Evolutionary conservation across 2,113 vertebrate species (phyloP).

Genomic region (Pipra filicauda): DNA sequence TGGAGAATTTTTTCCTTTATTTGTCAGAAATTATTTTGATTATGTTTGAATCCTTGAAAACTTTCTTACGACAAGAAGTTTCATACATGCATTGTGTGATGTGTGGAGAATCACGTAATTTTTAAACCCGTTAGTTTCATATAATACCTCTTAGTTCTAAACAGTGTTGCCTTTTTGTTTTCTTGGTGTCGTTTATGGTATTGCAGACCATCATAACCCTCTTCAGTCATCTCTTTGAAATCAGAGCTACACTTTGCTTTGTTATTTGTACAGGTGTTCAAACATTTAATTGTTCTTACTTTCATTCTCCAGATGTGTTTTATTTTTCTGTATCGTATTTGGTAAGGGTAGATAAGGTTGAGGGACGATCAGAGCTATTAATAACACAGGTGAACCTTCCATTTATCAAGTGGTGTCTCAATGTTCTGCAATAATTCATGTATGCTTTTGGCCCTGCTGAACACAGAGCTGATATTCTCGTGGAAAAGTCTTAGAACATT

Average conservation of each 20-base stretch:
- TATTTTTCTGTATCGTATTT: not conserved
- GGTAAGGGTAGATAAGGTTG: not conserved
- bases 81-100: not conserved
- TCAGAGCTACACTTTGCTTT: not conserved
- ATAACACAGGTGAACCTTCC: not conserved
- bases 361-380: not conserved
- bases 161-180: not conserved
- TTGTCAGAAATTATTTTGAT: not conserved
- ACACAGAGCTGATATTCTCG: not conserved
- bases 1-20: not conserved
- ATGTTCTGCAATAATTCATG: fast-evolving
- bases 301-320: not conserved
- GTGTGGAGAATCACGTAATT: not conserved
- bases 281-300: not conserved
- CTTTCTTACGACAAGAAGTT: not conserved
- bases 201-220: not conserved
- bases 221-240: not conserved
- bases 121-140: not conserved
- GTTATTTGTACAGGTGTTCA: not conserved
- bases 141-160: not conserved
- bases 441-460: not conserved
- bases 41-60: not conserved
- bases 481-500: not conserved
- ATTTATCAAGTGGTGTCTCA: not conserved
- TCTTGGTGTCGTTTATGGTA: not conserved